Conservation (phyloP, 2,113 vertebrate genomes). For the Spizaetus ornatus region DNA sequence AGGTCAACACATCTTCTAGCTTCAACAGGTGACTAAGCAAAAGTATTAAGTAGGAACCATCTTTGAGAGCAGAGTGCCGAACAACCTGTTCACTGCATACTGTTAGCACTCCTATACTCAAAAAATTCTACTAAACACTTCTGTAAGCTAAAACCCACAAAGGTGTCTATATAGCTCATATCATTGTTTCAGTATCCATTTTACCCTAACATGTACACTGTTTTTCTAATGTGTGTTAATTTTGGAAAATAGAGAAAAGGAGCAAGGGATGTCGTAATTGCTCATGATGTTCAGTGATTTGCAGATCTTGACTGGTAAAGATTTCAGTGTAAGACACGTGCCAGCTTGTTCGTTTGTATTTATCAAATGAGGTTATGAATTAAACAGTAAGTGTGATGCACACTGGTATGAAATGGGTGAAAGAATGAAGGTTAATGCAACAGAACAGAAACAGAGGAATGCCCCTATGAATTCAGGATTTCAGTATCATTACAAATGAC, state of each 20-base stretch:
- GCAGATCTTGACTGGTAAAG: neutral
- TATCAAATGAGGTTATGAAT: neutral
- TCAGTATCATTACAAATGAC: neutral
- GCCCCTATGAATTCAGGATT: neutral
- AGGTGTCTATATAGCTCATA: neutral
- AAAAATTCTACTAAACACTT: neutral
- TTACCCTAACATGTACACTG: rapidly evolving
- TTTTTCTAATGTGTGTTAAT: neutral
- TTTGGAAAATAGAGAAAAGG: neutral
- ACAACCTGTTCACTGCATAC: neutral
- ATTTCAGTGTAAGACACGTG: neutral
- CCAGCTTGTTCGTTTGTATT: neutral
- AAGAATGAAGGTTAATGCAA: neutral
- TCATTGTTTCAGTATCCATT: neutral
- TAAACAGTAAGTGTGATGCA: neutral
- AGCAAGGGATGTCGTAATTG: neutral
- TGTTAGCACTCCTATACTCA: neutral
- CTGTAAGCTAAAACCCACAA: neutral
- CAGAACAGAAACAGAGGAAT: neutral
- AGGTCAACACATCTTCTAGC: neutral
- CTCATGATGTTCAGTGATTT: neutral
- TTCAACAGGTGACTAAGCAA: neutral
- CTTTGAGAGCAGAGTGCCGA: rapidly evolving
- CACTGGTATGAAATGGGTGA: neutral
- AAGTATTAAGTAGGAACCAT: neutral